A percentile compares a stretch with the other conserved stretches of the same genome.
Conservation (phyloP, 2,888 invertebrate genomes). For the Baronia brevicornis region DNA sequence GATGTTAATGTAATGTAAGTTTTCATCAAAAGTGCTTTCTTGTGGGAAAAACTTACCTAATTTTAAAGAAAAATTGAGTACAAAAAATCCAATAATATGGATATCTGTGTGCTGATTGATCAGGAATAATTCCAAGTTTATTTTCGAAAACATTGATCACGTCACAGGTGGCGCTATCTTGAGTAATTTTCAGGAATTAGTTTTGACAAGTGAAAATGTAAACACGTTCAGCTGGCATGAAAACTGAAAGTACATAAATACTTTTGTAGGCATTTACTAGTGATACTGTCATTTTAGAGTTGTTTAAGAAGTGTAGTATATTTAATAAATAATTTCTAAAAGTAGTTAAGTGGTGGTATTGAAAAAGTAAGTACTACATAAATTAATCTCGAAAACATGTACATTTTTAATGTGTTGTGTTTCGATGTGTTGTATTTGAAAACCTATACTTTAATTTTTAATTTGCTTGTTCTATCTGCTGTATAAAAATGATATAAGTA, state of each 20-base stretch:
- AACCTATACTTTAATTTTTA: too few species aligned
- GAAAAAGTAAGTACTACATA: too few species aligned
- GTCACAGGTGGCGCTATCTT: constrained; percentile 58
- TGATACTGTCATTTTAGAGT: neutral
- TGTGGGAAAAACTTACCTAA: constrained; percentile 46
- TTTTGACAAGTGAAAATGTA: constrained; percentile 47
- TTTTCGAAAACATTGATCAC: constrained; percentile 69
- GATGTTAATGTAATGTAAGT: constrained; percentile 37
- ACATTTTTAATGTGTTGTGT: too few species aligned
- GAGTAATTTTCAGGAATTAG: constrained; percentile 40
- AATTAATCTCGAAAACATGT: too few species aligned
- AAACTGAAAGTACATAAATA: constrained; percentile 4
- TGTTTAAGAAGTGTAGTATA: neutral
- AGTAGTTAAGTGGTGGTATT: too few species aligned
- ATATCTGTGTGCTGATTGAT: constrained; percentile 32
- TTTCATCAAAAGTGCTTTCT: constrained; percentile 23
- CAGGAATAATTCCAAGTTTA: constrained; percentile 63
- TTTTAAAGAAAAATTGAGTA: constrained; percentile 30
- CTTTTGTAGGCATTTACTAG: neutral
- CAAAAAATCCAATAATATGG: constrained; percentile 31
- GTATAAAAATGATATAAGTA: too few species aligned
- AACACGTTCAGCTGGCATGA: constrained; percentile 29
- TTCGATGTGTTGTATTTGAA: too few species aligned
- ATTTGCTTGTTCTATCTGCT: too few species aligned
- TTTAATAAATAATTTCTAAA: neutral